Evolutionary conservation across 2,113 vertebrate genomes (phyloP).

Genomic region (Limanda limanda): DNA sequence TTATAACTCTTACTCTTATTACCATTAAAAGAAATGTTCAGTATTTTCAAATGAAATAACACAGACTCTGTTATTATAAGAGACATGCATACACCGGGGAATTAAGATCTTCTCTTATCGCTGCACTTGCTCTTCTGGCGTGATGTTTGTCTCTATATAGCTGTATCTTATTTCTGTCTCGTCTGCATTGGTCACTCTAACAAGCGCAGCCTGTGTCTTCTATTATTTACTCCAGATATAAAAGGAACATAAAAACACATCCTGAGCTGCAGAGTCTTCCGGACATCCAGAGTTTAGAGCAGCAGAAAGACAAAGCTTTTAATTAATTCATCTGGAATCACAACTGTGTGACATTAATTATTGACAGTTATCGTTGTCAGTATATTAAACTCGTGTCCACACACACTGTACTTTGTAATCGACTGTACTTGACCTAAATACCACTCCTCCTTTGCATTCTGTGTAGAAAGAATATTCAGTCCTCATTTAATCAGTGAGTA

Average conservation of each 20-base stretch:
- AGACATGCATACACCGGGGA: too few relatives aligned
- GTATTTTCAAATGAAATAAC: background rate
- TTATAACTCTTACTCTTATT: background rate
- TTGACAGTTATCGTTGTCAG: background rate
- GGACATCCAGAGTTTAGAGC: background rate
- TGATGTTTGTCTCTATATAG: too few relatives aligned
- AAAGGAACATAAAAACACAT: background rate
- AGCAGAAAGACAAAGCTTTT: background rate
- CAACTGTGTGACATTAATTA: background rate
- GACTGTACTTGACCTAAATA: too few relatives aligned
- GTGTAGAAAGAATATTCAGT: too few relatives aligned
- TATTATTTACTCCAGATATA: conserved; percentile 8
- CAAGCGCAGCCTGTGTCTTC: conserved; percentile 5
- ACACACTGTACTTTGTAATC: background rate
- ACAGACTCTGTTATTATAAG: too few relatives aligned
- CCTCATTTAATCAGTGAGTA: too few relatives aligned
- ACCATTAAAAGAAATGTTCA: background rate
- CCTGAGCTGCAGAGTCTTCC: background rate
- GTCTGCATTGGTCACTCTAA: background rate
- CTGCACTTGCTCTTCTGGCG: too few relatives aligned
- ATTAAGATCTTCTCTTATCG: too few relatives aligned
- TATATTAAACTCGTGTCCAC: background rate
- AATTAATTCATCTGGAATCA: background rate
- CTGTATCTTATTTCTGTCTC: background rate
- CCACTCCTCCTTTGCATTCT: too few relatives aligned